A percentile compares a stretch with the other conserved stretches of the same genome.
Conservation (phyloP, 2,113 vertebrate genomes). For the Campylomormyrus tamandua region DNA sequence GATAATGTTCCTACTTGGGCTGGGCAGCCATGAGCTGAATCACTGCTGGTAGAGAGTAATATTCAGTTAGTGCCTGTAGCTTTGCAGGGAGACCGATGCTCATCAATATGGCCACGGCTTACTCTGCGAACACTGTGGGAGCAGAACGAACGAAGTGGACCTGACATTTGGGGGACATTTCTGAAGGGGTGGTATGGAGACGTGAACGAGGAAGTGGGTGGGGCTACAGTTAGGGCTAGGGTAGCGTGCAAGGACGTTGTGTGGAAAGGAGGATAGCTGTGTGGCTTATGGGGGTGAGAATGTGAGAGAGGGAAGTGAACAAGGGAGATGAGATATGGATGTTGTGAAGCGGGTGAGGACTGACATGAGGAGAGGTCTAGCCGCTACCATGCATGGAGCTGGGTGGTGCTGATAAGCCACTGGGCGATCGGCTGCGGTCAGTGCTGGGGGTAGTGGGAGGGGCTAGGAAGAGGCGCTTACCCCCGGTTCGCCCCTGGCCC, state of each 20-base stretch:
- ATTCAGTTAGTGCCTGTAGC: neutral
- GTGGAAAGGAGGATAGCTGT: neutral
- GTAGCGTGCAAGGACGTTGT: neutral
- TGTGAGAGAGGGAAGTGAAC: neutral
- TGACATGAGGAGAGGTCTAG: neutral
- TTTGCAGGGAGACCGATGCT: neutral
- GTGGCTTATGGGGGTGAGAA: neutral
- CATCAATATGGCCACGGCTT: neutral
- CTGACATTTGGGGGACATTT: neutral
- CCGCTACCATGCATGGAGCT: neutral
- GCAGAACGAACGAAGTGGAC: neutral
- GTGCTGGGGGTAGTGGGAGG: neutral
- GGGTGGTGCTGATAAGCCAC: neutral
- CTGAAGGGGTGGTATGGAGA: neutral
- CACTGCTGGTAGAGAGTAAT: neutral
- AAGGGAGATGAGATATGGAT: neutral
- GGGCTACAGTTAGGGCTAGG: no score
- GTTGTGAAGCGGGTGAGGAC: neutral
- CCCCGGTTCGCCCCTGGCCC: constrained; percentile 91
- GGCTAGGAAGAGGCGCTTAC: constrained; percentile 49
- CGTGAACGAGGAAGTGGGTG: neutral
- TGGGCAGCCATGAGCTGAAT: neutral
- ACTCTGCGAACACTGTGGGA: neutral
- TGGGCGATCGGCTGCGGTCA: no score
- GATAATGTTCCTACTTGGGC: neutral